Percentiles rank a stretch among this genome's conserved stretches.
phyloP scores from a whole-genome alignment of 2,797 vertebrate species.

The Orientallactaga sibirica region DNA sequence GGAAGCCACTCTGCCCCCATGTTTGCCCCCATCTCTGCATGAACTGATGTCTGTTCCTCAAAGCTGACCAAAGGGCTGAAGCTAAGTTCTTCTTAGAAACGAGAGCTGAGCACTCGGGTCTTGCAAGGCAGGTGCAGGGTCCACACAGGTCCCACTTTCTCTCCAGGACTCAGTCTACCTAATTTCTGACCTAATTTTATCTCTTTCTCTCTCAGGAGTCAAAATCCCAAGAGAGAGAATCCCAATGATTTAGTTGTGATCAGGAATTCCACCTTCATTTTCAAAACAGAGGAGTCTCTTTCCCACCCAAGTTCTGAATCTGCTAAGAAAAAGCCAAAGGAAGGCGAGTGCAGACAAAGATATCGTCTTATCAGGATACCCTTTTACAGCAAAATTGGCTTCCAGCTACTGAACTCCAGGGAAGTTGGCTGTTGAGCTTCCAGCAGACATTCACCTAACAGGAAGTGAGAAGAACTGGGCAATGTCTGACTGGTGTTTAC shows the following conservation, averaged over 20 bases:
- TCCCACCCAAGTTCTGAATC: not conserved
- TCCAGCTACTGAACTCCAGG: not conserved
- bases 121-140: not conserved
- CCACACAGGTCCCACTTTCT: not conserved
- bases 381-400: not conserved
- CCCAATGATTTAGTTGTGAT: not conserved
- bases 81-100: slow-evolving; percentile 21
- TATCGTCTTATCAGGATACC: too few relatives aligned
- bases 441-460: not conserved
- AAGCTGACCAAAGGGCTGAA: not conserved
- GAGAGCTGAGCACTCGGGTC: not conserved
- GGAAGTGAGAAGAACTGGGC: not conserved
- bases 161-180: not conserved
- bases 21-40: not conserved
- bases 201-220: not conserved
- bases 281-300: not conserved
- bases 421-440: not conserved
- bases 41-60: not conserved
- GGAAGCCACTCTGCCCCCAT: not conserved
- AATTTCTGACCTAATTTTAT: not conserved
- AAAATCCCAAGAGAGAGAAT: not conserved
- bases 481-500: not conserved
- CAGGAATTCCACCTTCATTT: not conserved
- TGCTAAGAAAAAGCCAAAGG: not conserved
- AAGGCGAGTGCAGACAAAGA: not conserved